Conservation (phyloP, 2,797 vertebrate species). For the Leuciscus waleckii region DNA sequence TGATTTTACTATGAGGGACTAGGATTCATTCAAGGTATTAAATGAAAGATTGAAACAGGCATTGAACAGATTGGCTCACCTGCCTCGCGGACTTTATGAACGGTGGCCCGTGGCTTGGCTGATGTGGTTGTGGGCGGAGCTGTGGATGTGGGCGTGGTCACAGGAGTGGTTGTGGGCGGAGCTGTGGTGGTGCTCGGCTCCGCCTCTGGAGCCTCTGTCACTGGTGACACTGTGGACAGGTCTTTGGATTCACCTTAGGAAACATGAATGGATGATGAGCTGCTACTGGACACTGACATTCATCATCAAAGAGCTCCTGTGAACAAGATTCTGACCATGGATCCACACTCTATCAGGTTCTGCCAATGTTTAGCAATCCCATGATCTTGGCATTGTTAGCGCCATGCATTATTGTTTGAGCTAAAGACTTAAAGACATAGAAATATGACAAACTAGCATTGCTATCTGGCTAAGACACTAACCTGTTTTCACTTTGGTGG, state of each 20-base stretch:
- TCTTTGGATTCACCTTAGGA: slow-evolving; percentile 72
- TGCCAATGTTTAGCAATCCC: background rate
- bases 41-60: no score
- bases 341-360: background rate
- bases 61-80: slow-evolving; percentile 76
- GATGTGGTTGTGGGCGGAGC: slow-evolving; percentile 66
- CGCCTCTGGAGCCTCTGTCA: slow-evolving; percentile 63
- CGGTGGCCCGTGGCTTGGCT: slow-evolving; percentile 71
- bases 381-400: no score
- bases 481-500: slow-evolving; percentile 82
- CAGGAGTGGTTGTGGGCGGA: slow-evolving; percentile 44
- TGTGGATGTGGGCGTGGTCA: slow-evolving; percentile 54
- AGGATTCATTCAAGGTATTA: background rate
- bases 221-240: slow-evolving; percentile 60
- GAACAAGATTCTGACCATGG: background rate
- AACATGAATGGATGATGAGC: slow-evolving; percentile 55
- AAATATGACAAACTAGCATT: background rate
- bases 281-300: slow-evolving; percentile 25
- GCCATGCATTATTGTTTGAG: background rate
- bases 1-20: background rate
- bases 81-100: slow-evolving; percentile 81
- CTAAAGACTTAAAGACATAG: background rate
- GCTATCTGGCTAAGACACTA: slow-evolving; percentile 63
- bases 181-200: slow-evolving; percentile 67
- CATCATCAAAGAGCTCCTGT: slow-evolving; percentile 28